These are phyloP conservation scores for Luehdorfia chinensis DNA, from an alignment of 1,140 invertebrate genomes.

Conservation along the genomic window DNA sequence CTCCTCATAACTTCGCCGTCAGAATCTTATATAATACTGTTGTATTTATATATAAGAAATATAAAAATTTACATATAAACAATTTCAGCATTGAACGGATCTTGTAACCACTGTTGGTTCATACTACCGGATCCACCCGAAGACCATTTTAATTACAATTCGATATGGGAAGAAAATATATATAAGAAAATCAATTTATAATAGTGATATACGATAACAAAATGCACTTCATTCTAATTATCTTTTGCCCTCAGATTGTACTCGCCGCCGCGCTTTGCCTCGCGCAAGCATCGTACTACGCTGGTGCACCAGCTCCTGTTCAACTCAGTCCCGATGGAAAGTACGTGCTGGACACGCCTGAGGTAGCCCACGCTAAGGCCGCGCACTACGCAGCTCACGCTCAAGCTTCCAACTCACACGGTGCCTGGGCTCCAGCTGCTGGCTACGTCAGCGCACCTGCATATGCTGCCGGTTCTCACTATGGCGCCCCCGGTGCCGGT, in stretches of 20 bases:
- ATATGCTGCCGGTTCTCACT: constrained; percentile 55
- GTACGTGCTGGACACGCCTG: constrained; percentile 66
- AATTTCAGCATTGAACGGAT: too few species aligned
- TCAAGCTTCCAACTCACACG: constrained; percentile 51
- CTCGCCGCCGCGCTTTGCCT: constrained; percentile 60
- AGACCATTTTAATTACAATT: too few species aligned
- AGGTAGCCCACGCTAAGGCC: constrained; percentile 70
- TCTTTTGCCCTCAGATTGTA: constrained; percentile 62
- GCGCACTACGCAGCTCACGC: constrained; percentile 65
- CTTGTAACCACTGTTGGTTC: too few species aligned
- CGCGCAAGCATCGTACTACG: constrained; percentile 65
- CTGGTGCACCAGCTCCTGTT: constrained; percentile 58
- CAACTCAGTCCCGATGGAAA: constrained; percentile 69
- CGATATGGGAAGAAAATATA: too few species aligned
- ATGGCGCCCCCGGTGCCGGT: constrained; percentile 68
- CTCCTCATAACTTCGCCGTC: too few species aligned
- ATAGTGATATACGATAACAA: too few species aligned
- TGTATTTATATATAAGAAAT: too few species aligned
- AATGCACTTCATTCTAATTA: too few species aligned
- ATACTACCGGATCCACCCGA: too few species aligned
- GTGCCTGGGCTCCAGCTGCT: constrained; percentile 55
- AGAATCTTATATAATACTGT: too few species aligned
- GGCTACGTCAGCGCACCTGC: constrained; percentile 45
- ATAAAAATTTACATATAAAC: too few species aligned
- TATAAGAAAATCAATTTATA: too few species aligned